These are phyloP conservation scores for Drepana arcuata DNA, from an alignment of 1,140 invertebrate genomes.

Conservation along the genomic window DNA sequence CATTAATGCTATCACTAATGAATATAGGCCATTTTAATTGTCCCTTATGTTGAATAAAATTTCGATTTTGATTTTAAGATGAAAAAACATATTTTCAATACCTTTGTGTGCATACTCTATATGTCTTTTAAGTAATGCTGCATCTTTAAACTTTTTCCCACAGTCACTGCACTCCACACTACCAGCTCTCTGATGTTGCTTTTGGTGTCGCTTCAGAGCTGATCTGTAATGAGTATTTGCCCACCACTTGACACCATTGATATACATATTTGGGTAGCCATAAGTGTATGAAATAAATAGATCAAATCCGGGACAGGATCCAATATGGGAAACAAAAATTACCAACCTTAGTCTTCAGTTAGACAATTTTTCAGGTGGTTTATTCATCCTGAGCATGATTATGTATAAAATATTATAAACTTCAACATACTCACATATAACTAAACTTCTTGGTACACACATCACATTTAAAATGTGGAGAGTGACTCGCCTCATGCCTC, in stretches of 20 bases:
- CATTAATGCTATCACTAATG: no score
- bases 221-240: constrained; percentile 30
- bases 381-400: not conserved
- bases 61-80: no score
- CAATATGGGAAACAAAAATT: no score
- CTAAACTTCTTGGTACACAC: constrained; percentile 55
- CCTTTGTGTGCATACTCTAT: constrained; percentile 61
- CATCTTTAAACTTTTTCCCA: constrained; percentile 40
- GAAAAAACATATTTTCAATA: no score
- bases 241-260: not conserved
- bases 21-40: no score
- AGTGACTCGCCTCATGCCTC: constrained; percentile 54
- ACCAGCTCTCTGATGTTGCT: constrained; percentile 48
- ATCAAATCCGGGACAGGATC: no score
- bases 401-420: not conserved
- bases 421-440: constrained; percentile 43
- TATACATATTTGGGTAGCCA: not conserved
- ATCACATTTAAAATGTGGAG: constrained; percentile 41
- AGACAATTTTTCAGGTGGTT: not conserved
- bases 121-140: constrained; percentile 43
- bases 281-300: not conserved
- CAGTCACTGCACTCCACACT: constrained; percentile 40
- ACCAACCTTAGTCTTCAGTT: not conserved
- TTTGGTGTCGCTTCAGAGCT: constrained; percentile 49
- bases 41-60: no score